These are phyloP conservation scores for Erebia epiphron DNA, from an alignment of 2,888 invertebrate species.

Conservation along the genomic window DNA sequence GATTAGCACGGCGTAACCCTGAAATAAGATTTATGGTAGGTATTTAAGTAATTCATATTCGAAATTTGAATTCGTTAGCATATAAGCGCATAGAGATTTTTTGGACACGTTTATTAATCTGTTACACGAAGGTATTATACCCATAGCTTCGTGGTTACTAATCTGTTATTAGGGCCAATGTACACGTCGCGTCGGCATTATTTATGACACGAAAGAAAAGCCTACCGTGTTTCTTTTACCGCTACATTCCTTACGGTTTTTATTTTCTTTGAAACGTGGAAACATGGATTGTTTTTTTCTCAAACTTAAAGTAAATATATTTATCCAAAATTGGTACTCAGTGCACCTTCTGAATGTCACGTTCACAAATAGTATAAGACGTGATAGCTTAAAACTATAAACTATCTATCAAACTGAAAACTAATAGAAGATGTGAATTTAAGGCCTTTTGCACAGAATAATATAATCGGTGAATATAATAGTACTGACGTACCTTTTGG, in stretches of 20 bases:
- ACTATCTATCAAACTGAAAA: no score
- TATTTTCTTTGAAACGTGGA: no score
- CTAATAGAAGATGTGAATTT: no score
- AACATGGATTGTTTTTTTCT: no score
- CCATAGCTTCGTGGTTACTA: neutral
- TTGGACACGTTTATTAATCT: conserved; percentile 7
- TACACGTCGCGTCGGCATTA: neutral
- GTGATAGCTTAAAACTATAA: no score
- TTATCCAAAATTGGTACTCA: no score
- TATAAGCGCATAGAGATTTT: neutral
- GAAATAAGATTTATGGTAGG: neutral
- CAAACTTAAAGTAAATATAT: no score
- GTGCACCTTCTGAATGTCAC: no score
- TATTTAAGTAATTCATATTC: neutral
- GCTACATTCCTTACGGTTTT: neutral
- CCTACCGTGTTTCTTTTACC: neutral
- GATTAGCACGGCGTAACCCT: neutral
- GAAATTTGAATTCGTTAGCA: conserved; percentile 7
- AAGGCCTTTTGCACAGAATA: no score
- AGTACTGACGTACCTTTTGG: no score
- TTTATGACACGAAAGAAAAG: neutral
- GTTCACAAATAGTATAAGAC: no score
- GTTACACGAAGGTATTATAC: neutral
- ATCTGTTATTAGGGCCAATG: conserved; percentile 8
- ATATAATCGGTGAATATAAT: no score